Evolutionary conservation across 2,888 invertebrate species (phyloP), one percentile per base, ranked within the genome.

Genomic region (Watsonalla cultraria): DNA sequence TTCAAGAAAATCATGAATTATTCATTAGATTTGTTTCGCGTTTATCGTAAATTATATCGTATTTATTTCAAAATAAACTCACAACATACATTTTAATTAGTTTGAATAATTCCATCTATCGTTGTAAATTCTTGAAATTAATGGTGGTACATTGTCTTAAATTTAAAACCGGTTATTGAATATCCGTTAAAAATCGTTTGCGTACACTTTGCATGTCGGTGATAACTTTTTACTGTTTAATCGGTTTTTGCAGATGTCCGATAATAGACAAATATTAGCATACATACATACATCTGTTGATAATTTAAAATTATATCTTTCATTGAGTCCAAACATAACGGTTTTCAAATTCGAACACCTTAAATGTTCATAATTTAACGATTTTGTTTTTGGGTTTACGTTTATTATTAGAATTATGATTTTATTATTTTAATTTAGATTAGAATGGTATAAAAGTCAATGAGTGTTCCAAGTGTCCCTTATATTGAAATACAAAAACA

Each of bases 111-210:
- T 9, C 53, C 33, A 24, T 56, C 51, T 51, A 61, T 54, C 54
- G 56, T 55, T 49, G 15, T 5, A 14, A 42, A 37, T 37, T 14
- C 37, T 49, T 37, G 13, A 37, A 49, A 15, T 33, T 6, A 34
- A 34, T 47, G 34, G 33, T 15, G 14, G 9, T 5, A 5, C 37
- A 39, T 8, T 37, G 47, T 48, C 37, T 9, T 37, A 37, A 15
- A 42, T 8, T 14, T 35, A 14, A 34, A 78, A 86, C 88, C 77
- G 72, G 85, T 84, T 74, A 54, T 46, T 6, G 51, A 50, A 52
- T 59, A 76, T 82, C 87, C 86, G 87, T 87, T 86, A 85, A 85
- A 76, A 71, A 71, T 66, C 66, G 65, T 76, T 78, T 65, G 68
- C 56, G 71, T 72, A 76, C 70, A 70, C 24, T 70, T 68, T 70